Conservation (phyloP, 1,140 invertebrate genomes). For the Delia radicum region DNA sequence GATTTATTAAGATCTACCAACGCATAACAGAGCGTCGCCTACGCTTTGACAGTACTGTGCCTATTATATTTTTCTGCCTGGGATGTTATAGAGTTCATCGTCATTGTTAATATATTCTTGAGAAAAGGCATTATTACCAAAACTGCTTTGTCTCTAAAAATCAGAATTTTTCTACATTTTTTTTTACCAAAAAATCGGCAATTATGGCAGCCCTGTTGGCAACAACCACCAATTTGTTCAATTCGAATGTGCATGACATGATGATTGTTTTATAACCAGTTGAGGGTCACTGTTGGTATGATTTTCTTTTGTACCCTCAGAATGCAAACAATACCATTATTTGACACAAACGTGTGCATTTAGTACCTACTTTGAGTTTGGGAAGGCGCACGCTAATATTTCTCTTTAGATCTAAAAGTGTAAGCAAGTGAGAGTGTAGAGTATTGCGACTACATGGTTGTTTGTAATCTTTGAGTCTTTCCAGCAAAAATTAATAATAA, state of each 20-base stretch:
- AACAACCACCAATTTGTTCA: too few relatives aligned
- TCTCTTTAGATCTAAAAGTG: too few relatives aligned
- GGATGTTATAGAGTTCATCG: too few relatives aligned
- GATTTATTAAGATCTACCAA: too few relatives aligned
- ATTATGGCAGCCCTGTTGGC: too few relatives aligned
- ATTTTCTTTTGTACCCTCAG: background rate
- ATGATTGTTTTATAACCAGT: background rate
- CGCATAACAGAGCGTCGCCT: too few relatives aligned
- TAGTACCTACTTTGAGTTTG: background rate
- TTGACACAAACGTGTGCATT: background rate
- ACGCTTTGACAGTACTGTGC: too few relatives aligned
- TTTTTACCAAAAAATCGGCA: background rate
- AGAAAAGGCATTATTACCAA: too few relatives aligned
- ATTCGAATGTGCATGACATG: background rate
- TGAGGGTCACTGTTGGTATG: background rate
- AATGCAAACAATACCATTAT: background rate
- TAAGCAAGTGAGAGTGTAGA: conserved; percentile 3
- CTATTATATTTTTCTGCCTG: too few relatives aligned
- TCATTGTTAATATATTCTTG: too few relatives aligned
- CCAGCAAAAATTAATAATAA: background rate
- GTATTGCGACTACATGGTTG: background rate
- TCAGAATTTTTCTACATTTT: too few relatives aligned
- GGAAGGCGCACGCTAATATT: background rate
- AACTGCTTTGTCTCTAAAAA: too few relatives aligned
- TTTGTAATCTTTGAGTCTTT: background rate